phyloP scores from a whole-genome alignment of 2,797 vertebrate species.

The Anguilla marmorata region DNA sequence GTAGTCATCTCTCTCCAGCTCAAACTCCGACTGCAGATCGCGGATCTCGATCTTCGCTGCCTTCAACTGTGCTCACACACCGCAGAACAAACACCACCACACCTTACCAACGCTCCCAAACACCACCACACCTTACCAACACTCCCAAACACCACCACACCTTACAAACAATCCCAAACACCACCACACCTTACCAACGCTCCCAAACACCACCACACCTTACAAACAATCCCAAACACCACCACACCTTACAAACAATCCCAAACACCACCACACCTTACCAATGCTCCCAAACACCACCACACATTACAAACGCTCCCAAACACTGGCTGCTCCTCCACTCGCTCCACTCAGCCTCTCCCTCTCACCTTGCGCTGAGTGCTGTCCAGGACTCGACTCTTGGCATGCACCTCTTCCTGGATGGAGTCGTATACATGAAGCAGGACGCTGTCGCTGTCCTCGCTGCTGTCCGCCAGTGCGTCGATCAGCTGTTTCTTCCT shows the following conservation, averaged over 20 bases:
- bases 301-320: not conserved
- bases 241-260: no score
- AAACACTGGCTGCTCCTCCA: not conserved
- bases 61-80: conserved; percentile 68
- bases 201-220: no score
- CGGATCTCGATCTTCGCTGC: conserved; percentile 84
- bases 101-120: not conserved
- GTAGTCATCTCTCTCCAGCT: conserved; percentile 82
- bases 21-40: conserved; percentile 85
- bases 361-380: conserved; percentile 80
- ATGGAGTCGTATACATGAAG: conserved; percentile 83
- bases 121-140: no score
- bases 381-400: conserved; percentile 79
- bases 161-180: no score
- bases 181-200: no score
- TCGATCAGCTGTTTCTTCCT: conserved; percentile 76
- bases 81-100: not conserved
- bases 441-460: conserved; percentile 80
- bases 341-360: not conserved
- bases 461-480: conserved; percentile 70
- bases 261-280: not conserved
- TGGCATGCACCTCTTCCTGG: conserved; percentile 84
- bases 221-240: no score
- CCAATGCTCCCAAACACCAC: not conserved
- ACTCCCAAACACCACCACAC: no score